A percentile compares a stretch with the other conserved stretches of the same genome.
phyloP scores from a whole-genome alignment of 2,888 invertebrate genomes.

The Hofmannophila pseudospretella region DNA sequence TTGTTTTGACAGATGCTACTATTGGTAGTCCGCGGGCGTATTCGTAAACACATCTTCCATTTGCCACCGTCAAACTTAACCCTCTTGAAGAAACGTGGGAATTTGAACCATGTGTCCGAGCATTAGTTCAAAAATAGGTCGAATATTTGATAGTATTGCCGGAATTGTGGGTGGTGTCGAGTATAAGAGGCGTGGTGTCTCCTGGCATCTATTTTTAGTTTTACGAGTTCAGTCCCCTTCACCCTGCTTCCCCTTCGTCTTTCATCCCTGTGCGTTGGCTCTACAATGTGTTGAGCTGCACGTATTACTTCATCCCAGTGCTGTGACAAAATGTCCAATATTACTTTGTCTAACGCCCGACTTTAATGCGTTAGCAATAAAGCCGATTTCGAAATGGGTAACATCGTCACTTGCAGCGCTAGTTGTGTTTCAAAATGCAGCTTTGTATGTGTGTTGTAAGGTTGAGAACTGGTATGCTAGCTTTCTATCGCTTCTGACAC shows the following conservation, averaged over 20 bases:
- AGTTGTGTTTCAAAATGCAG: no score
- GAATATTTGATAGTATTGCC: not conserved
- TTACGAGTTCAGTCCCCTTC: conserved; percentile 66
- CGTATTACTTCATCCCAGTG: not conserved
- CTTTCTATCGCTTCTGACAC: not conserved
- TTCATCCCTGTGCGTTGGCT: conserved; percentile 20
- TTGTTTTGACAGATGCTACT: conserved; percentile 65
- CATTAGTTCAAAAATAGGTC: not conserved
- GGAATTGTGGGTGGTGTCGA: not conserved
- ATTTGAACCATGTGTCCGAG: conserved; percentile 1
- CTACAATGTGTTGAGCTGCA: conserved; percentile 14
- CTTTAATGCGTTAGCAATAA: not conserved
- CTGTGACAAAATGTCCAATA: not conserved
- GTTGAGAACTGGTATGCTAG: not conserved
- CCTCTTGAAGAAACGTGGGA: not conserved
- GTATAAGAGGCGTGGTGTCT: conserved; percentile 36
- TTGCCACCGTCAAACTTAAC: conserved; percentile 1
- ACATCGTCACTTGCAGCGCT: not conserved
- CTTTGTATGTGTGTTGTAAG: not conserved
- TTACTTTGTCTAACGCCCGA: not conserved
- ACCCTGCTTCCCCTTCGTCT: conserved; percentile 33
- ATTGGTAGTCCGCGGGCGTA: conserved; percentile 14
- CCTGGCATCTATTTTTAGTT: conserved; percentile 65
- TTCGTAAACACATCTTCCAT: conserved; percentile 3
- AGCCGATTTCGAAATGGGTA: conserved; percentile 1